Evolutionary conservation across 2,888 invertebrate species (phyloP).

Genomic region (Dorcus parallelipipedus): DNA sequence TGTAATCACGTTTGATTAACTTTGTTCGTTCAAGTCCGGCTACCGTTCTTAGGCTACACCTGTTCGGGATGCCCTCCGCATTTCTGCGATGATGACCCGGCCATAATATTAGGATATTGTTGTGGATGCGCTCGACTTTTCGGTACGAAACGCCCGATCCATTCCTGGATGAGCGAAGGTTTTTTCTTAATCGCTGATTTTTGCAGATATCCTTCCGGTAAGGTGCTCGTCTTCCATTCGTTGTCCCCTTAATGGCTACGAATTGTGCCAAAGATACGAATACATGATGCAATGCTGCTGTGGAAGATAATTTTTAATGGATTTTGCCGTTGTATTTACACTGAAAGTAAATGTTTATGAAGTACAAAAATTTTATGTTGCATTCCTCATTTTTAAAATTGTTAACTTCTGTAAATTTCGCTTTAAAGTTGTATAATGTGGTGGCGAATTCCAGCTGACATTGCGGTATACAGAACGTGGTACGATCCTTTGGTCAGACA

Average conservation of each 20-base stretch:
- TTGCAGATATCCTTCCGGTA: slow-evolving; percentile 57
- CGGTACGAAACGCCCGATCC: slow-evolving; percentile 45
- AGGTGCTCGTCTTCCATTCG: slow-evolving; percentile 53
- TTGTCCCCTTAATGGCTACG: slow-evolving; percentile 57
- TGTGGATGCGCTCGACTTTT: slow-evolving; percentile 59
- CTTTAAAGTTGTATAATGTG: too few species aligned
- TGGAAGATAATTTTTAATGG: slow-evolving; percentile 23
- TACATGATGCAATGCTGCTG: slow-evolving; percentile 66
- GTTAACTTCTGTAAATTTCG: too few species aligned
- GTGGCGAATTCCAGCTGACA: too few species aligned
- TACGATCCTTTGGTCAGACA: too few species aligned
- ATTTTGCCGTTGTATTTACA: too few species aligned
- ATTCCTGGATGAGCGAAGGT: not conserved
- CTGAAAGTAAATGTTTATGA: too few species aligned
- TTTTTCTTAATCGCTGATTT: slow-evolving; percentile 10
- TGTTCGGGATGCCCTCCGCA: slow-evolving; percentile 58
- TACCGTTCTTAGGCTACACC: slow-evolving; percentile 53
- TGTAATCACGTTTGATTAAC: not conserved
- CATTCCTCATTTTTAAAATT: too few species aligned
- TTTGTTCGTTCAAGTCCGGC: slow-evolving; percentile 46
- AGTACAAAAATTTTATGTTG: too few species aligned
- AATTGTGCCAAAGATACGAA: slow-evolving; percentile 60
- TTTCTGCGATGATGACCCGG: slow-evolving; percentile 59
- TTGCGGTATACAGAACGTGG: too few species aligned
- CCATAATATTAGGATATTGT: slow-evolving; percentile 61